Conservation (phyloP, 2,888 invertebrate species). For the Chrysolina americana region DNA sequence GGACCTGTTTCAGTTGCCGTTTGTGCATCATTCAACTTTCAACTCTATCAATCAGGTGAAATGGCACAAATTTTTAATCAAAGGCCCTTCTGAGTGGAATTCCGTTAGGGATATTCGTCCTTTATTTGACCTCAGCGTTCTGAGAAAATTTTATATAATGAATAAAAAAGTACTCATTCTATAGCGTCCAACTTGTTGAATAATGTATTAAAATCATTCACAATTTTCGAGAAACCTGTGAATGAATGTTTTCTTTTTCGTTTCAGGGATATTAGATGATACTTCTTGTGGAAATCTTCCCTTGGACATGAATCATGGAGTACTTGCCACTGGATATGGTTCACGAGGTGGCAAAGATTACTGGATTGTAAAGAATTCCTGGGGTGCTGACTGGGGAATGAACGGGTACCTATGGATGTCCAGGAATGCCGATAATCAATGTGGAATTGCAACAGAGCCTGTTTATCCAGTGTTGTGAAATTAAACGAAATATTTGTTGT, state of each 20-base stretch:
- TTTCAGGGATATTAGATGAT: not conserved
- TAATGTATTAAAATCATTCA: too few species aligned
- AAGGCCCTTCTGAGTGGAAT: too few species aligned
- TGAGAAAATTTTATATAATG: too few species aligned
- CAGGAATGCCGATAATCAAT: not conserved
- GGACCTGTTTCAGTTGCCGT: slow-evolving; percentile 47
- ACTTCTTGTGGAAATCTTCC: not conserved
- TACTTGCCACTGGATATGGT: slow-evolving; percentile 16
- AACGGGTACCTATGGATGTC: not conserved
- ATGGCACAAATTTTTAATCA: not conserved
- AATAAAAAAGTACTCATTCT: too few species aligned
- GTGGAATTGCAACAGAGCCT: not conserved
- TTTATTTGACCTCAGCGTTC: too few species aligned
- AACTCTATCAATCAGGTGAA: not conserved
- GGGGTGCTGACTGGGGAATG: slow-evolving; percentile 13
- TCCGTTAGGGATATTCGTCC: too few species aligned
- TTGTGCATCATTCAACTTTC: not conserved
- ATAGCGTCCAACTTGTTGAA: too few species aligned
- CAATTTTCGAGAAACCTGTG: not conserved
- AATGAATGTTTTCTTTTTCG: not conserved
- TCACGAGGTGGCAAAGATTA: not conserved
- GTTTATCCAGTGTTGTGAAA: not conserved
- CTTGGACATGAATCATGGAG: not conserved
- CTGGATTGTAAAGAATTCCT: slow-evolving; percentile 23
- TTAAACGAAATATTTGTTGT: too few species aligned